phyloP scores from a whole-genome alignment of 1,140 invertebrate species.

The Zaprionus vittiger region DNA sequence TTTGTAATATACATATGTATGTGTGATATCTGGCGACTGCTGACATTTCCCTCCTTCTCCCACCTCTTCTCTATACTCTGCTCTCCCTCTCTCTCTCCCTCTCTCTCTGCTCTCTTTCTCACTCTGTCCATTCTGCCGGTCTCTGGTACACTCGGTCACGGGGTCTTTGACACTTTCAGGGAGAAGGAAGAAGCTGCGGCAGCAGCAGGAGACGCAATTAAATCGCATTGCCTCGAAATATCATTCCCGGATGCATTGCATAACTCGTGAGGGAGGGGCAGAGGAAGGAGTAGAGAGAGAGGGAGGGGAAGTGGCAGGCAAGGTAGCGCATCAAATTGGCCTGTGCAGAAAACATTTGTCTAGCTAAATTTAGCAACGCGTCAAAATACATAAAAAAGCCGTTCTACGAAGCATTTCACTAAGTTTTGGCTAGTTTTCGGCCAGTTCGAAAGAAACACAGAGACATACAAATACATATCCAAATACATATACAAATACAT shows the following conservation, averaged over 20 bases:
- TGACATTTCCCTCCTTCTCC: slow-evolving; percentile 41
- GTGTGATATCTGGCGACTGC: slow-evolving; percentile 1
- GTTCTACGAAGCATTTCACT: slow-evolving; percentile 46
- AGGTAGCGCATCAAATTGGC: slow-evolving; percentile 35
- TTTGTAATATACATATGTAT: too few relatives aligned
- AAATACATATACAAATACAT: not conserved
- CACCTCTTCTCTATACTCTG: too few relatives aligned
- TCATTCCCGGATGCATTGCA: slow-evolving; percentile 72
- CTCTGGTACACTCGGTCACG: slow-evolving; percentile 76
- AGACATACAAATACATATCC: not conserved
- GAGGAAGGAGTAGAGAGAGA: too few relatives aligned
- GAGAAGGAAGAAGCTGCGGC: not conserved
- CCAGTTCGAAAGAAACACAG: slow-evolving; percentile 14
- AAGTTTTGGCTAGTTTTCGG: slow-evolving; percentile 44
- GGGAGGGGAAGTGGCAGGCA: not conserved
- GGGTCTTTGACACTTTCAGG: slow-evolving; percentile 77
- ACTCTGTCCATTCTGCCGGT: slow-evolving; percentile 6
- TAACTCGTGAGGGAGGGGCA: slow-evolving; percentile 32
- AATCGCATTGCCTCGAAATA: slow-evolving; percentile 58
- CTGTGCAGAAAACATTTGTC: slow-evolving; percentile 66
- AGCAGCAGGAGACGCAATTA: slow-evolving; percentile 55
- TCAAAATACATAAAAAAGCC: slow-evolving; percentile 64
- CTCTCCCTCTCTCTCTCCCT: not conserved
- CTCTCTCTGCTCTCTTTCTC: not conserved
- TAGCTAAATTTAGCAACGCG: slow-evolving; percentile 75